A percentile compares a stretch with the other conserved stretches of the same genome.
Conservation (phyloP, 2,888 invertebrate species). For the Pollenia griseotomentosa region DNA sequence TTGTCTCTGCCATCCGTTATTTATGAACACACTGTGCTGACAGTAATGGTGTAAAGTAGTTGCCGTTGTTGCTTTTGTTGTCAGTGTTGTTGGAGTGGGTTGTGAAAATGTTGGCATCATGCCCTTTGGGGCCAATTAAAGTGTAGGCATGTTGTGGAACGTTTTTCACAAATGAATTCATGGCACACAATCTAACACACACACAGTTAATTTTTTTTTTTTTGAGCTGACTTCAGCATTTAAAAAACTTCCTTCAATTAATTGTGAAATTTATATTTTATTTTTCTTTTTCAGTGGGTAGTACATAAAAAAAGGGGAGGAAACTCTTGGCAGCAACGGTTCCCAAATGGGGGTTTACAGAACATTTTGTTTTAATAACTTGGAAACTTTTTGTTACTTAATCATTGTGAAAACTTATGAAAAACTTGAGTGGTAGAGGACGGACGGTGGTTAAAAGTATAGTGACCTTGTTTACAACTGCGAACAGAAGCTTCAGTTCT, state of each 20-base stretch:
- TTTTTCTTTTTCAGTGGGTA: background rate
- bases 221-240: conserved; percentile 60
- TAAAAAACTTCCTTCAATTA: conserved; percentile 71
- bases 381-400: no score
- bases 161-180: conserved; percentile 66
- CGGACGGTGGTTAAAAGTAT: no score
- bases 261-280: conserved; percentile 69
- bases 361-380: no score
- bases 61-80: conserved; percentile 47
- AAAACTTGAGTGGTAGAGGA: no score
- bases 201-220: conserved; percentile 25
- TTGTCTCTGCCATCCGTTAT: conserved; percentile 29
- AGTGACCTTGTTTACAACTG: no score
- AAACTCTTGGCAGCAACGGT: no score
- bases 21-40: conserved; percentile 23
- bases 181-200: conserved; percentile 1
- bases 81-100: conserved; percentile 59
- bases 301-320: background rate
- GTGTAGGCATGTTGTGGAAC: conserved; percentile 69
- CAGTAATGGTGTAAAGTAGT: conserved; percentile 66
- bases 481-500: no score
- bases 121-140: conserved; percentile 73
- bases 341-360: no score
- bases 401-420: no score
- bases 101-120: conserved; percentile 65